phyloP scores from a whole-genome alignment of 2,113 vertebrate species.

The Empidonax traillii region DNA sequence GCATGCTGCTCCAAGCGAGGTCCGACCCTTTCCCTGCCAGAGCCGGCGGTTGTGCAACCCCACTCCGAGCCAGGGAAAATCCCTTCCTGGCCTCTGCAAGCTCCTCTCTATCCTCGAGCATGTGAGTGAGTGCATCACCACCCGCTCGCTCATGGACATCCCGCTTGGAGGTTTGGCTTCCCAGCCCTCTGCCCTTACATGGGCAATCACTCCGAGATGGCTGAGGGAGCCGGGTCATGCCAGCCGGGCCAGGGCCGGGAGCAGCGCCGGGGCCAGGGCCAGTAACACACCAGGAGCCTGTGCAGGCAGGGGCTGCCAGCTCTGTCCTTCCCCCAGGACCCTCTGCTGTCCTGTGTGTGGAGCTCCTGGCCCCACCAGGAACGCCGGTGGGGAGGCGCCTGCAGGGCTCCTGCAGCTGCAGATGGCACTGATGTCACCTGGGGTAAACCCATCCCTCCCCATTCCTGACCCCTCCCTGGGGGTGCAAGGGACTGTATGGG shows the following conservation, averaged over 20 bases:
- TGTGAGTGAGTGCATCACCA: conserved; percentile 29
- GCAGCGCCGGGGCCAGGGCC: neutral
- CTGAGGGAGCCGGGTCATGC: neutral
- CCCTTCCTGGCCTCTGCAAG: conserved; percentile 32
- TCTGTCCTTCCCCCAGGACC: neutral
- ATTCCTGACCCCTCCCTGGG: accelerated
- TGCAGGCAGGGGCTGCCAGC: neutral
- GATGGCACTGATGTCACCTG: neutral
- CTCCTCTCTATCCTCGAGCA: neutral
- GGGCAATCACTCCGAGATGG: neutral
- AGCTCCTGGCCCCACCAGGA: neutral
- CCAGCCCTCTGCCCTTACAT: conserved; percentile 49
- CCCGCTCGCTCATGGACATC: neutral
- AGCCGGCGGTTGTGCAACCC: conserved; percentile 10
- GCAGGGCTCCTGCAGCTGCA: accelerated
- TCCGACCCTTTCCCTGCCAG: conserved; percentile 20
- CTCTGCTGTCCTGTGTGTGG: accelerated
- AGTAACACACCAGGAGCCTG: neutral
- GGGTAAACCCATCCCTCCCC: neutral
- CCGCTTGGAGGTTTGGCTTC: neutral
- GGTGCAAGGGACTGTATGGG: neutral
- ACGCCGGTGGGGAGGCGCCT: accelerated
- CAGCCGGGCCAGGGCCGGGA: neutral
- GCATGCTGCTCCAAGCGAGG: neutral
- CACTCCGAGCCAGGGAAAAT: conserved; percentile 38